Evolutionary conservation across 2,888 invertebrate species (phyloP), one percentile per base, ranked within the genome.

Genomic region (Zonitis immaculata): DNA sequence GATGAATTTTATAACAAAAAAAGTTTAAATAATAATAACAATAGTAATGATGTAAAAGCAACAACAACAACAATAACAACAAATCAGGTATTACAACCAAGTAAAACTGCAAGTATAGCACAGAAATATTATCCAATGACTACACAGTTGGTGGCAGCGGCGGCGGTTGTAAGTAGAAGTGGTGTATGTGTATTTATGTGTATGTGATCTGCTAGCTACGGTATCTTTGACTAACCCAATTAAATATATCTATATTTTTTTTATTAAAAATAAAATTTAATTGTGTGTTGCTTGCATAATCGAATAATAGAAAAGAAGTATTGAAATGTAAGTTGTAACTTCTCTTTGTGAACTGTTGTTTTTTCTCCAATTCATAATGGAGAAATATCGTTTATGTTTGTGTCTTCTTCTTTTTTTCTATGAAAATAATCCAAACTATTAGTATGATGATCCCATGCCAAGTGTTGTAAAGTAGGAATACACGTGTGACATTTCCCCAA

Each of bases 1-100:
- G 89, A 89, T 65, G 88, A 88, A 67, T 82, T 82, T 52, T 87
- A 86, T 73, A 83, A 76, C 72, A 44, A 44, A 25, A 44, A 44
- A 14, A 14, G 27, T n/a, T 14, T n/a, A 9, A 44, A 82, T 75
- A 69, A 81, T 73, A 72, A 75, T 22, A 5, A 27, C 42, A 51
- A 42, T 18, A 5, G 11, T 35, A n/a, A 26, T 39, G 14, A 30
- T n/a, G n/a, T n/a, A n/a, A n/a, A n/a, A n/a, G n/a, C n/a, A n/a
- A n/a, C n/a, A n/a, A n/a, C n/a, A 6, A 44, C 3, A 20, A 42
- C 11, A 43, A 49, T n/a, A 35, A 35, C 35, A 30, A 30, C 30
- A 16, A 35, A 35, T 35, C 35, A 35, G 35, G 35, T 35, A 35
- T 35, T 35, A 18, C 35, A 35, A 35, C 35, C n/a, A 25, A 70